Base-by-base conservation (phyloP, 2,797 vertebrate genomes). In the Sebastes itinus region DNA sequence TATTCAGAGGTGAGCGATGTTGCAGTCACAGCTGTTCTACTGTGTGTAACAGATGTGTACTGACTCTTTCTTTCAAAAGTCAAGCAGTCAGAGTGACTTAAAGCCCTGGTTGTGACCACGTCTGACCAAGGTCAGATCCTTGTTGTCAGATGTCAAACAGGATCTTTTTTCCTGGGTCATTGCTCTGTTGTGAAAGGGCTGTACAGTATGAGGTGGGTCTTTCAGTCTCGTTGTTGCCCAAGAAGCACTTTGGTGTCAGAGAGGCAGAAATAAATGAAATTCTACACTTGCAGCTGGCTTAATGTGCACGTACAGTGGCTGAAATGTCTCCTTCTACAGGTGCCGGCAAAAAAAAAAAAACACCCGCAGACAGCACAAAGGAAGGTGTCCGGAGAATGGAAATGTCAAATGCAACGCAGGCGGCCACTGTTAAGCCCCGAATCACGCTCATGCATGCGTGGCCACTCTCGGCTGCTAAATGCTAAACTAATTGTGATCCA, bases 401-500 rank as follows among this genome's bases (percentile, higher is more conserved):
- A 91, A 89, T 90, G 91, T 92, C 85, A 89, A 84, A 81, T 62
- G 77, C 75, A 66, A 72, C 12, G 6, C 75, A 76, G 76, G 81
- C 75, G 52, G 80, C 82, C 35, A 1, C 69, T 18, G 75, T 68
- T 52, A 38, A 80, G 46, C 64, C 66, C 63, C 25, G 75, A 88
- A 89, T 91, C 82, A 49, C 68, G 38, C 80, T 92, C 58, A 42
- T 32, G 82, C 84, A 92, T 90, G 92, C 92, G 63, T 6, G 68
- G 80, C 88, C 94, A 89, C 89, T 88, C 88, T 70, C 54, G 8
- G 69, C 87, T 65, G 75, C 80, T 90, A 77, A 90, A 89, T 72
- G 87, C 88, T 88, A 90, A 93, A 94, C 91, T 92, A 90, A 94
- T 92, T 94, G 90, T 91, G 88, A 92, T 91, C 88, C 82, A 72